Evolutionary conservation across 30 jellyfish, hydroid and myxozoan genomes (phyloP), one percentile per base, ranked within the genome.

Genomic region (Nemopilema nomurai): DNA sequence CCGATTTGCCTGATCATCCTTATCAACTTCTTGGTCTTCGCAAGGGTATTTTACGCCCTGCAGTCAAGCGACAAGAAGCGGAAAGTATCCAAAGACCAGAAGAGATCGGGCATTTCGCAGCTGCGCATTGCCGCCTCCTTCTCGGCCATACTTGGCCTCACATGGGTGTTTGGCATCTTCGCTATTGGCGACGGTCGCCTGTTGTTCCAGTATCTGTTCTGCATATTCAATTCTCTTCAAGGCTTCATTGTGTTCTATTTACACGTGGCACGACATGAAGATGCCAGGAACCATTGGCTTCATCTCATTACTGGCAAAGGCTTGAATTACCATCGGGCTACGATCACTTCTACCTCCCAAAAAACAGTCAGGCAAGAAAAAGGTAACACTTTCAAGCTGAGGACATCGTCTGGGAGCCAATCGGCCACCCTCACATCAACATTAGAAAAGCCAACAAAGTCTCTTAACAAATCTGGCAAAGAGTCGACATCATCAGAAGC

Each of bases 141-240:
- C 67, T 76, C 88, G 20, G 63, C 85, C 67, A 51, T 86, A 8
- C 89, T 86, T 66, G 95, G 95, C 82, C 89, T 86, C 3, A 86
- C 95, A 26, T 86, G 95, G 95, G 84, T 76, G 22, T 86, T 67
- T 66, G 95, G 89, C 25, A 23, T 77, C n/a, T 86, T 86, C 66
- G 89, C 95, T 9, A 63, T 86, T 65, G 89, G 83, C 33, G 89
- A 76, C 49, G 89, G 90, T 26, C 80, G 89, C 9, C 8, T 86
- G 13, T 67, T 69, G 31, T 76, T 86, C 52, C 95, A 86, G 21
- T 86, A 86, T 49, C 29, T 86, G 17, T 86, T 86, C 69, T 86
- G 95, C 82, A 86, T 86, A 6, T 86, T 76, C 80, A 76, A 76
- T 49, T 86, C 95, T 21, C 66, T 86, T 16, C 95, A 86, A 76